Evolutionary conservation across 2,113 vertebrate species (phyloP).

Genomic region (Tragulus kanchil): DNA sequence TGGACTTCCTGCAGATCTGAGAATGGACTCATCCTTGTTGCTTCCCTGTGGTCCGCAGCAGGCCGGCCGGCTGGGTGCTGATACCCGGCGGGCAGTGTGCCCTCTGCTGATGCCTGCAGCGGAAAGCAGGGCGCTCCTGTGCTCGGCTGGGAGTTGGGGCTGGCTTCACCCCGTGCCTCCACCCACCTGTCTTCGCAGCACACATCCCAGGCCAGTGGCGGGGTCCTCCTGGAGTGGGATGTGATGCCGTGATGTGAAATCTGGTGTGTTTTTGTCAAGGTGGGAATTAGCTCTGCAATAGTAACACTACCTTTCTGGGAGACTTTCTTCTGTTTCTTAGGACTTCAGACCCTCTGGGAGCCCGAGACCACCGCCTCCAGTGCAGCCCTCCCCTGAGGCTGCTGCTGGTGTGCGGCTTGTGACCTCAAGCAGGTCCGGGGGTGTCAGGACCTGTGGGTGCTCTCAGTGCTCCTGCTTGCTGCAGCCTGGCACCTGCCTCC

Average conservation of each 20-base stretch:
- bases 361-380: rapidly evolving
- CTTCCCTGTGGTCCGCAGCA: rapidly evolving
- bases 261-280: neutral
- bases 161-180: neutral
- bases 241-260: neutral
- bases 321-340: neutral
- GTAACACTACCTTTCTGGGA: neutral
- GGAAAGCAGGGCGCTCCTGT: neutral
- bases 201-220: rapidly evolving
- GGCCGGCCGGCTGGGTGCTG: neutral
- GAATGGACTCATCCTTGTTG: rapidly evolving
- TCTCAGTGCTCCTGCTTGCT: neutral
- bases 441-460: neutral
- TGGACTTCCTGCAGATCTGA: neutral
- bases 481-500: rapidly evolving
- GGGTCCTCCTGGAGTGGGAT: neutral
- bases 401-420: rapidly evolving
- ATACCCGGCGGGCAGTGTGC: rapidly evolving
- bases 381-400: too few species aligned
- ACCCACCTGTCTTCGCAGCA: neutral
- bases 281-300: neutral
- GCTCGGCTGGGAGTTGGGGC: rapidly evolving
- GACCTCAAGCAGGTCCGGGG: neutral
- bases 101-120: neutral
- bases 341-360: neutral